These are phyloP conservation scores for Platycheirus albimanus DNA, from an alignment of 2,888 invertebrate species.

Conservation along the genomic window DNA sequence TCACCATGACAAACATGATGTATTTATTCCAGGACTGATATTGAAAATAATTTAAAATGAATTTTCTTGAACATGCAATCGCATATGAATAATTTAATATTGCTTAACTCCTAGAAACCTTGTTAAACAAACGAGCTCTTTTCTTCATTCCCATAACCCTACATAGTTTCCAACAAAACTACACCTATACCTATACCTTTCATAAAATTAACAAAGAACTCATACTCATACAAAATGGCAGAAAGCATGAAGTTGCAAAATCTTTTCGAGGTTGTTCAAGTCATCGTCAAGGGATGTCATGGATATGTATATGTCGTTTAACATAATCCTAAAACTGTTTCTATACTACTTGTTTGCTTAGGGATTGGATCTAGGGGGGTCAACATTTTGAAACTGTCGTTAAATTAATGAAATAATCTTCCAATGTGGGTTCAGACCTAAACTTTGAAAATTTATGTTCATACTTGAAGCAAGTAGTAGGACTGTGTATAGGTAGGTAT, in stretches of 20 bases:
- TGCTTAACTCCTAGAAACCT: conserved; percentile 4
- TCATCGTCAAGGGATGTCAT: conserved; percentile 22
- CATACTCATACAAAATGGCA: background rate
- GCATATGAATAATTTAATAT: no score
- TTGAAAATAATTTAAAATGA: no score
- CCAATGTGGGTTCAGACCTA: background rate
- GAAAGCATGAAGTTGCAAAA: conserved; percentile 7
- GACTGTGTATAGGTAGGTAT: no score
- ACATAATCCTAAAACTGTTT: conserved; percentile 27
- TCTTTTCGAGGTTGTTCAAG: background rate
- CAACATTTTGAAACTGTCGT: conserved; percentile 20
- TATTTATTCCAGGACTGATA: no score
- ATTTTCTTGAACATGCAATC: no score
- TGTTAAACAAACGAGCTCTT: background rate
- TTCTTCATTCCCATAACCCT: background rate
- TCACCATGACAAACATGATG: no score
- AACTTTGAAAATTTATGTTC: no score
- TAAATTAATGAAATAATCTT: conserved; percentile 27
- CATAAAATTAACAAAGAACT: no score
- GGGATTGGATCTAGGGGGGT: background rate
- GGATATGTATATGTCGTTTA: conserved; percentile 24
- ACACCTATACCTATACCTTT: no score
- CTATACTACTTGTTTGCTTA: background rate
- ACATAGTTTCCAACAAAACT: conserved; percentile 10
- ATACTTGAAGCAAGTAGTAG: no score